Percentiles rank a stretch among this genome's conserved stretches.
These are phyloP conservation scores for Anagrus nilaparvatae DNA, from an alignment of 1,140 invertebrate genomes.

Conservation along the genomic window DNA sequence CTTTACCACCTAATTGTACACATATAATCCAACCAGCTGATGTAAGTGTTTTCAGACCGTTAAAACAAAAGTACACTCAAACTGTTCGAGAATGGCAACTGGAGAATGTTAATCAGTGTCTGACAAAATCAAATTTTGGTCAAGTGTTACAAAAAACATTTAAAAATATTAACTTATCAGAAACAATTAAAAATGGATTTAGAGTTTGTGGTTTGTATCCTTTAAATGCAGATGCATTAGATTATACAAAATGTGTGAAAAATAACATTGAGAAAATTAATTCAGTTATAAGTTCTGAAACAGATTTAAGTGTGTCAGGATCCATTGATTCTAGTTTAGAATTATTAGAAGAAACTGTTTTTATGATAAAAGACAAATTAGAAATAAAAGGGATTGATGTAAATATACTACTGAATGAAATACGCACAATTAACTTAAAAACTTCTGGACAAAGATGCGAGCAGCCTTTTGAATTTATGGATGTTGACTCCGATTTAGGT, in stretches of 20 bases:
- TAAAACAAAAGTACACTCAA: slow-evolving; percentile 29
- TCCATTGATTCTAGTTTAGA: too few relatives aligned
- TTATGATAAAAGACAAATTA: too few relatives aligned
- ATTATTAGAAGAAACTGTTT: too few relatives aligned
- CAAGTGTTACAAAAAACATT: slow-evolving; percentile 15
- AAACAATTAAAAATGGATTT: slow-evolving; percentile 27
- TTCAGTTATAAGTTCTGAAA: too few relatives aligned
- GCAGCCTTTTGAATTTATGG: too few relatives aligned
- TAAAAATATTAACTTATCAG: slow-evolving; percentile 6
- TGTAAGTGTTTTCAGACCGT: slow-evolving; percentile 29
- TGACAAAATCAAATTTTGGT: slow-evolving; percentile 15
- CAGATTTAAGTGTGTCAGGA: too few relatives aligned
- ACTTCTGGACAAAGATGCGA: too few relatives aligned
- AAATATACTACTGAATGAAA: too few relatives aligned
- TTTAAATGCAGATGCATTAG: slow-evolving; percentile 22
- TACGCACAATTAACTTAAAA: too few relatives aligned
- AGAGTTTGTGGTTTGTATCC: slow-evolving; percentile 26
- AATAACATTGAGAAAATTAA: not conserved
- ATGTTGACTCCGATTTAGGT: too few relatives aligned
- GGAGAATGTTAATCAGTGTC: slow-evolving; percentile 1
- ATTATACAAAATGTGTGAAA: slow-evolving; percentile 24
- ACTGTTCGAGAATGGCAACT: slow-evolving; percentile 14
- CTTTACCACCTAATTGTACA: slow-evolving; percentile 33
- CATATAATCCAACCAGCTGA: slow-evolving; percentile 37
- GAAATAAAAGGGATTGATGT: too few relatives aligned